Evolutionary conservation across 2,113 vertebrate genomes (phyloP).

Genomic region (Ivindomyrus marchei): DNA sequence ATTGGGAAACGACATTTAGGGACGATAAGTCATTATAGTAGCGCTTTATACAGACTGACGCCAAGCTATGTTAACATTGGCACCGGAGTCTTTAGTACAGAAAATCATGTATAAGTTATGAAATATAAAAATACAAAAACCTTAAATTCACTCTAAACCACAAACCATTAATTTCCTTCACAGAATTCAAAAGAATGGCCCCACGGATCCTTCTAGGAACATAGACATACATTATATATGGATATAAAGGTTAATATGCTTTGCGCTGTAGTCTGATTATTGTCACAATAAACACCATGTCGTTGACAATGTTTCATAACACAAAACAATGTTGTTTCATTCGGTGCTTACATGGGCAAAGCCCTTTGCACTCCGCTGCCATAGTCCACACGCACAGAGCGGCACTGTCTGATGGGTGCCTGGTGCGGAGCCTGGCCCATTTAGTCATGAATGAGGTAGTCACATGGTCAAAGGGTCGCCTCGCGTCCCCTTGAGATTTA

Average conservation of each 20-base stretch:
- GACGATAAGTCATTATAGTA: not conserved
- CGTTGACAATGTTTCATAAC: not conserved
- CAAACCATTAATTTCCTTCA: not conserved
- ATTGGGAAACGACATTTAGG: not conserved
- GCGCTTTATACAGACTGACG: not conserved
- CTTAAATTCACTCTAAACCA: not conserved
- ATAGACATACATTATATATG: not conserved
- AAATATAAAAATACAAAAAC: not conserved
- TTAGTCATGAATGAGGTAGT: not conserved
- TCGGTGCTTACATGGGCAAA: not conserved
- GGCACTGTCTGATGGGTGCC: not conserved
- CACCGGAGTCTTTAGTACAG: not conserved
- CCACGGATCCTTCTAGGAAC: not conserved
- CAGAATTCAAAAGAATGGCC: not conserved
- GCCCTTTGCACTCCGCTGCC: not conserved
- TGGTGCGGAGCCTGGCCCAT: not conserved
- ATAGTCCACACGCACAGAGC: not conserved
- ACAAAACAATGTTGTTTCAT: not conserved
- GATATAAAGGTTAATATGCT: not conserved
- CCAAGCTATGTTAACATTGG: not conserved
- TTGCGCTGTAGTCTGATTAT: not conserved
- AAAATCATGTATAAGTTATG: slow-evolving; percentile 2
- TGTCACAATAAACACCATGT: not conserved
- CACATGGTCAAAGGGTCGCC: slow-evolving; percentile 1
- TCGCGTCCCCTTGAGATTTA: not conserved